phyloP scores from a whole-genome alignment of 2,888 invertebrate species.

The Plutella xylostella region DNA sequence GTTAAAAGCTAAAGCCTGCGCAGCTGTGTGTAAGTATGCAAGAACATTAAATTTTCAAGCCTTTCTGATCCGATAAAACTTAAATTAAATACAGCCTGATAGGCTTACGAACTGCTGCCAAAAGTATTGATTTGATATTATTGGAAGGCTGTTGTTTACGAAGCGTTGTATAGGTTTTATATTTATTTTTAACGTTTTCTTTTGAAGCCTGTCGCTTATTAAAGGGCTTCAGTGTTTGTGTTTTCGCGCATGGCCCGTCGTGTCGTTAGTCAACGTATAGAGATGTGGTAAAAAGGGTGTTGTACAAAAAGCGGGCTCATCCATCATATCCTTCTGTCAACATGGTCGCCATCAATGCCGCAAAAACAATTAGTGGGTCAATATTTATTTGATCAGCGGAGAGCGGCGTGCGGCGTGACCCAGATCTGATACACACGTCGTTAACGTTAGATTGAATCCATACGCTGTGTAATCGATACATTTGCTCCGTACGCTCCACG shows the following conservation, averaged over 20 bases:
- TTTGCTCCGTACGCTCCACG: no score
- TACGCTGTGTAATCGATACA: no score
- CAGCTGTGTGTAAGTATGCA: constrained; percentile 33
- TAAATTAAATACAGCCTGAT: constrained; percentile 33
- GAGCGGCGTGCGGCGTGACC: constrained; percentile 38
- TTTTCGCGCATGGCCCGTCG: neutral
- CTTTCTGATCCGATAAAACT: constrained; percentile 28
- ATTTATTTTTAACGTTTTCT: neutral
- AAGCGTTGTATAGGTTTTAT: constrained; percentile 3
- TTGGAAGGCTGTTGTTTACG: constrained; percentile 34
- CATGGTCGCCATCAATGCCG: constrained; percentile 51
- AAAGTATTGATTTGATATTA: constrained; percentile 44
- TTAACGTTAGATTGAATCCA: neutral
- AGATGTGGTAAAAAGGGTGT: constrained; percentile 30
- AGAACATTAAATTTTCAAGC: constrained; percentile 27
- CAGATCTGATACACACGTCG: constrained; percentile 12
- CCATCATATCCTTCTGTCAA: constrained; percentile 61
- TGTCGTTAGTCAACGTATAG: neutral
- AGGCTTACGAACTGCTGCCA: constrained; percentile 33
- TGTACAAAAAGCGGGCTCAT: constrained; percentile 52
- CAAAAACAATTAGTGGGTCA: constrained; percentile 66
- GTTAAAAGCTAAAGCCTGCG: constrained; percentile 61
- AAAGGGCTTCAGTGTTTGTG: neutral
- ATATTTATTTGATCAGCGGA: constrained; percentile 61
- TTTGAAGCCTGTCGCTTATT: no score